phyloP scores from a whole-genome alignment of 2,888 invertebrate genomes.

The Prionchulus punctatus region DNA sequence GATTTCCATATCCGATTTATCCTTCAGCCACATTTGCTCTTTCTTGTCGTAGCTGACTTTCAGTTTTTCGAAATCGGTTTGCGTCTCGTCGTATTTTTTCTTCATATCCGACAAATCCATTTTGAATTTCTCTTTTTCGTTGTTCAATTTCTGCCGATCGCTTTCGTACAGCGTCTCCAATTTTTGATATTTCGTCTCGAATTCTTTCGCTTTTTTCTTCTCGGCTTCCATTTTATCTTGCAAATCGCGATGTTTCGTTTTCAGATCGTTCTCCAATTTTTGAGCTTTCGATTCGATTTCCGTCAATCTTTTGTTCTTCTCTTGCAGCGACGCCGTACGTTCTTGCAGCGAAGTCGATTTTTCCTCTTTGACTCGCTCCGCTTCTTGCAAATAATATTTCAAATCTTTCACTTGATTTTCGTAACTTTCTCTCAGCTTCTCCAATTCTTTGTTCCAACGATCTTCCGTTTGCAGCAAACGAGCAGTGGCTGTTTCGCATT shows the following conservation, averaged over 20 bases:
- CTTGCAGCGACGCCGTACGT: background rate
- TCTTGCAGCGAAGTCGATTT: constrained; percentile 22
- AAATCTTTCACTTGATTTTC: constrained; percentile 12
- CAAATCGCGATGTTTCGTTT: constrained; percentile 11
- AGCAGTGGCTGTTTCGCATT: constrained; percentile 13
- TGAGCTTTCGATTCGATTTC: constrained; percentile 6
- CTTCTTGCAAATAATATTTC: constrained; percentile 16
- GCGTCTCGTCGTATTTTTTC: constrained; percentile 9
- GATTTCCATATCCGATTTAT: background rate
- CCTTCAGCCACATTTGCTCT: constrained; percentile 1
- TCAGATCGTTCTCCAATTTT: constrained; percentile 13
- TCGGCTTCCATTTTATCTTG: constrained; percentile 23
- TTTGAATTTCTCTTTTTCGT: constrained; percentile 24
- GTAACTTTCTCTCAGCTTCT: constrained; percentile 22
- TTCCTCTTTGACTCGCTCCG: constrained; percentile 16
- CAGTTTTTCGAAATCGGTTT: constrained; percentile 5
- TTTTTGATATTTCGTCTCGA: constrained; percentile 28
- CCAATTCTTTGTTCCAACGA: constrained; percentile 31
- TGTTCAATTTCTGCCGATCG: constrained; percentile 19
- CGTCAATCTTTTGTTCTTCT: constrained; percentile 5
- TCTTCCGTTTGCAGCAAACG: constrained; percentile 31
- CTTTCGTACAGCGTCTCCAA: constrained; percentile 27
- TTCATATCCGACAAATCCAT: constrained; percentile 9
- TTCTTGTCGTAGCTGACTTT: constrained; percentile 11
- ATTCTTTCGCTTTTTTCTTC: constrained; percentile 23